Base-by-base conservation (phyloP, 2,797 vertebrate species). In the Hyperoplus lanceolatus region DNA sequence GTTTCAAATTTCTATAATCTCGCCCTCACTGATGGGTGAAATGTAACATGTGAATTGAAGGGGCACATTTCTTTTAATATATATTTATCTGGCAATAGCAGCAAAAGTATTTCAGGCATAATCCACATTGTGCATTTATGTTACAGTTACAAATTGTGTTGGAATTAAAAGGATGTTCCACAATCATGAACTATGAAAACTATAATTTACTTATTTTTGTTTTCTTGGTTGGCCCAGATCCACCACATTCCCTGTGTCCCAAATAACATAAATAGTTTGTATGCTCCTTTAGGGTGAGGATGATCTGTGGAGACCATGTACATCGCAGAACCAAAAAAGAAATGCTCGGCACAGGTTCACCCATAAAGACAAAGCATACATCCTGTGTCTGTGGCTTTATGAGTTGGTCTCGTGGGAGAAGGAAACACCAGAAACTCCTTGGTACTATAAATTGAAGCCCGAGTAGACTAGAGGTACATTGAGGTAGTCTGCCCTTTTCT, bases 161-260 rank as follows among this genome's bases (percentile, higher is more conserved):
- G 84, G 76, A 10, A 50, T 73, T 56, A 75, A 75, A 81, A 70
- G 60, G 80, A 84, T 81, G 66, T 79, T 79, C 66, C 57, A 67
- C 61, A 79, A 51, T 79, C 70, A 55, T 51, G 70, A 61, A 76
- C 70, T 42, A 51, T 68, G 54, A 83, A 29, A 29, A 77, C 39
- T 18, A 45, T 13, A 69, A 80, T 73, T 70, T 56, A 46, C 43
- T 29, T 43, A 8, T 15, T 18, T 29, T 29, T 67, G 57, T 50
- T 53, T 14, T 49, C 42, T 8, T 5, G 51, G 10, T 51, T 73
- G 70, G 55, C 58, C 51, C 54, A 69, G 29, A 29, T 3, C 38
- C 58, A 60, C 63, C 59, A 82, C 62, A 81, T 67, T 77, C 14
- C 7, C 14, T 0, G 4, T 55, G 45, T 50, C 66, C 54, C 61